phyloP scores from a whole-genome alignment of 2,113 vertebrate genomes.

The Oncorhynchus keta region DNA sequence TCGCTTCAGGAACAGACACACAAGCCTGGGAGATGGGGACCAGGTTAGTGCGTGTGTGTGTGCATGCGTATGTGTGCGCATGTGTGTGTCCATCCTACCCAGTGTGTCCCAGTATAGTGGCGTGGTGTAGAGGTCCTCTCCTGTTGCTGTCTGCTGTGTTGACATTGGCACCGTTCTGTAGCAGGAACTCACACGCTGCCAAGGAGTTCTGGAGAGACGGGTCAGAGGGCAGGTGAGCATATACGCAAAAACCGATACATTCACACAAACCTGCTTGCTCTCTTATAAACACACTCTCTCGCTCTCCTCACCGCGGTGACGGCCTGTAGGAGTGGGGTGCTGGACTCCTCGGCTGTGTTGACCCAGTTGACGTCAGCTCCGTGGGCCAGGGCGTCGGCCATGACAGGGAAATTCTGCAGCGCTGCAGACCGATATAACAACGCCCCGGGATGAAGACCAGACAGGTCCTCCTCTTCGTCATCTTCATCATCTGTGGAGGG shows the following conservation, averaged over 20 bases:
- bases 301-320: slow-evolving; percentile 76
- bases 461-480: slow-evolving; percentile 69
- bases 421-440: slow-evolving; percentile 81
- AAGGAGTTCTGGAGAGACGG: slow-evolving; percentile 77
- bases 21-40: slow-evolving; percentile 69
- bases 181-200: slow-evolving; percentile 87
- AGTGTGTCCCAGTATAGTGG: slow-evolving; percentile 85
- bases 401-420: slow-evolving; percentile 84
- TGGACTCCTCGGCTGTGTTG: slow-evolving; percentile 74
- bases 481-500: not conserved
- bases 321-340: slow-evolving; percentile 85
- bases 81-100: slow-evolving; percentile 69
- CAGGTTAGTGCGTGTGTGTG: not conserved
- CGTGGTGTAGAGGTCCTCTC: slow-evolving; percentile 84
- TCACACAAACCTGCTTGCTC: too few relatives aligned
- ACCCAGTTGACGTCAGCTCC: slow-evolving; percentile 91
- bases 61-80: not conserved
- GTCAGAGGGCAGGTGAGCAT: not conserved
- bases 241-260: too few relatives aligned
- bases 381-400: slow-evolving; percentile 89
- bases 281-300: not conserved
- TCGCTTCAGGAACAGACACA: slow-evolving; percentile 88
- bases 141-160: slow-evolving; percentile 81
- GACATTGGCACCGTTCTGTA: slow-evolving; percentile 87
- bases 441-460: slow-evolving; percentile 83